Base-by-base conservation (phyloP, 2,113 vertebrate genomes). In the Ifrita kowaldi region DNA sequence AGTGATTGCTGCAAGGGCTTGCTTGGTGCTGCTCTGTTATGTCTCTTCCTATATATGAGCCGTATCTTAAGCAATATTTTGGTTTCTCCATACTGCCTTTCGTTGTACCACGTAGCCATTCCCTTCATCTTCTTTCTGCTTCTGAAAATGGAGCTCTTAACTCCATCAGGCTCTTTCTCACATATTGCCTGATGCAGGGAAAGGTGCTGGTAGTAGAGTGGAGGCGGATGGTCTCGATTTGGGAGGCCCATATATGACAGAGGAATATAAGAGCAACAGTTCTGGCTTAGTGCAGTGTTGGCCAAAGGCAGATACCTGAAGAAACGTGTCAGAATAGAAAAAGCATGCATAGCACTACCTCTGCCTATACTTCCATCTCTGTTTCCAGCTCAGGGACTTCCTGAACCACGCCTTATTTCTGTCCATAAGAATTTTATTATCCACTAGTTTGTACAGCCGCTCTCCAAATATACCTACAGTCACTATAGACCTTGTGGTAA, bases 371-470 rank as follows among this genome's bases (percentile, higher is more conserved):
- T 42, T 65, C 37, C 55, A 74, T 10, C 21, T 84, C 27, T 84
- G 6, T 74, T 84, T 78, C 49, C n/a, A 46, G 10, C 33, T 70
- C 28, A 24, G 8, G 9, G 12, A 24, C 24, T 47, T 74, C 21
- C 60, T 67, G 55, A 84, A 81, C 16, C 14, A 47, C 28, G 26
- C 89, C 8, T 42, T 11, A 18, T 44, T 92, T 88, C 41, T 67
- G 30, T 57, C 18, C 37, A 56, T 1, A 6, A 9, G 13, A 49
- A 10, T 69, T 65, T 83, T 84, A 68, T 89, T 62, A 35, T 57
- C n/a, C 22, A 35, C 27, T 32, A 62, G 11, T 63, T 86, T 89
- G n/a, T 87, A 19, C 35, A 81, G 4, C 15, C 0, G 0, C 59
- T 19, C 21, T 84, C 13, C n/a, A 32, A 69, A 49, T n/a, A 23